Conservation (phyloP, 2,797 vertebrate species). For the Sebastes minor region DNA sequence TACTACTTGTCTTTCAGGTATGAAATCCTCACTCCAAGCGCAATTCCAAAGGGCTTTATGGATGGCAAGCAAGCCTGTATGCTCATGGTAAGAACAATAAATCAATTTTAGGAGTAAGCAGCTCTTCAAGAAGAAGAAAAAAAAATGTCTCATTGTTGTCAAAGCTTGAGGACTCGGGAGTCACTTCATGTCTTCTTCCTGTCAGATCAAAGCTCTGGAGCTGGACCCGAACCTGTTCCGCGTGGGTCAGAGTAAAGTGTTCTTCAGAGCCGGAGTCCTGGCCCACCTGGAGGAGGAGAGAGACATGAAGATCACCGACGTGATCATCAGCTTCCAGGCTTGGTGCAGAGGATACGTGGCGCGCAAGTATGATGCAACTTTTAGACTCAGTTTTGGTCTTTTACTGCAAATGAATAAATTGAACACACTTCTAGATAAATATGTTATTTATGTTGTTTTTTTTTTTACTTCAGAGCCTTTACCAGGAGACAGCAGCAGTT, state of each 20-base stretch:
- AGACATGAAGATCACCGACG: constrained; percentile 96
- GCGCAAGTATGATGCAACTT: constrained; percentile 86
- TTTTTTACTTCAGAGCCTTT: constrained; percentile 84
- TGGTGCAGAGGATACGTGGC: constrained; percentile 95
- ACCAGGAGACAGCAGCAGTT: constrained; percentile 94
- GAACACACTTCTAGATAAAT: background rate
- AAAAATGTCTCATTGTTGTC: background rate
- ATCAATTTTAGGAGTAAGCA: background rate
- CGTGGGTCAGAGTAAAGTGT: constrained; percentile 98
- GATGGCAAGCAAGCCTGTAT: constrained; percentile 96
- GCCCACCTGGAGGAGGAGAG: constrained; percentile 97
- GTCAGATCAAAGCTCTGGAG: constrained; percentile 93
- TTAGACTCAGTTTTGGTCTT: background rate
- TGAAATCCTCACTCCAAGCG: constrained; percentile 95
- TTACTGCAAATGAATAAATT: background rate
- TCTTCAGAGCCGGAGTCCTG: constrained; percentile 95
- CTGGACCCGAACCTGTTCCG: constrained; percentile 94
- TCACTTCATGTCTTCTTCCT: background rate
- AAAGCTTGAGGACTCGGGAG: background rate
- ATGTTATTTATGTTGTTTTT: background rate
- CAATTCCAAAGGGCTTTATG: constrained; percentile 98
- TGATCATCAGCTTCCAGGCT: constrained; percentile 97
- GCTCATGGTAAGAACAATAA: constrained; percentile 87
- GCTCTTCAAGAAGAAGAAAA: background rate
- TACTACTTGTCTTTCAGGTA: constrained; percentile 81